These are phyloP conservation scores for Rallus crepitans DNA, from an alignment of 2,797 vertebrate genomes.

Conservation along the genomic window DNA sequence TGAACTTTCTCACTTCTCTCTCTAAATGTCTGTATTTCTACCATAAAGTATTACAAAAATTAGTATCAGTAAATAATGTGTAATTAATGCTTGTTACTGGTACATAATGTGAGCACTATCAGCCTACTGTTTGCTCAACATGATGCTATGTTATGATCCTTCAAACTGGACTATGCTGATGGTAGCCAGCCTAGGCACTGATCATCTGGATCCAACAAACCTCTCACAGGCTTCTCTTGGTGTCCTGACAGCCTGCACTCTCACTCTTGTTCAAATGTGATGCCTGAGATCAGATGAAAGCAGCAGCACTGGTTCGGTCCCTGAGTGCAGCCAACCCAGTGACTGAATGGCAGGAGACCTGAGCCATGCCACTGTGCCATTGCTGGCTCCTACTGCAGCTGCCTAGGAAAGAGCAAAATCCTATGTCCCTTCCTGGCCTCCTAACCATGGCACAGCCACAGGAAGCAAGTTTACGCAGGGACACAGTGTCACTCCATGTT, in stretches of 20 bases:
- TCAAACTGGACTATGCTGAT: neutral
- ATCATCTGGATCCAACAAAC: too few relatives aligned
- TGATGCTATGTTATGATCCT: neutral
- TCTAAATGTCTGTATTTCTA: neutral
- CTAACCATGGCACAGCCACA: rapidly evolving
- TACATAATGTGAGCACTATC: rapidly evolving
- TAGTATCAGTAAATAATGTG: neutral
- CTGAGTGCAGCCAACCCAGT: neutral
- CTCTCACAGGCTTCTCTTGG: too few relatives aligned
- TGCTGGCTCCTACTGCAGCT: neutral
- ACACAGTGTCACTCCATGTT: neutral
- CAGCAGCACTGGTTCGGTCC: too few relatives aligned
- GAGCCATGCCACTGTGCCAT: neutral
- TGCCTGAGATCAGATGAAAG: neutral
- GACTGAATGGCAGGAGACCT: neutral
- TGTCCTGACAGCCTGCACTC: rapidly evolving
- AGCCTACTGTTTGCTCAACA: neutral
- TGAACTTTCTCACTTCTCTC: neutral
- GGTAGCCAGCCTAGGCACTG: too few relatives aligned
- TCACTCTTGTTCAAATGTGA: neutral
- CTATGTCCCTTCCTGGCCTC: too few relatives aligned
- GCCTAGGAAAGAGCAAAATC: neutral
- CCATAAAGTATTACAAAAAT: neutral
- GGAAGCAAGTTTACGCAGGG: neutral
- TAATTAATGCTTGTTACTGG: neutral